Evolutionary conservation across 2,888 invertebrate genomes (phyloP).

Genomic region (Beris chalybata): DNA sequence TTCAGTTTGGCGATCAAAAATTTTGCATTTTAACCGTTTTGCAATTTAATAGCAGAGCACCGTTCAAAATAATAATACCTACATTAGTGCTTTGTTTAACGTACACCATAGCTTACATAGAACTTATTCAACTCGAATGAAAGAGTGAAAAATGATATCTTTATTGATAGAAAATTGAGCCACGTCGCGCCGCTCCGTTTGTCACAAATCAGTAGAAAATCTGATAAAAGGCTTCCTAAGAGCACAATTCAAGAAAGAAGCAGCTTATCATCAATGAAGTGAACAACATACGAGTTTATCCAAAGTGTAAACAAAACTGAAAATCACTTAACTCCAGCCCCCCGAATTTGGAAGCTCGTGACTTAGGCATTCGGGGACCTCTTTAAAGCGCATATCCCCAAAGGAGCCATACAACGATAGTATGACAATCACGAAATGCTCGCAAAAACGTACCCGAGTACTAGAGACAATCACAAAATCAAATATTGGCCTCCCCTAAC

Average conservation of each 20-base stretch:
- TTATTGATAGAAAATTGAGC: background rate
- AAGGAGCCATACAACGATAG: conserved; percentile 13
- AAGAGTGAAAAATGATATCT: conserved; percentile 5
- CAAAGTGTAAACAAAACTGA: conserved; percentile 21
- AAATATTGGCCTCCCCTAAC: conserved; percentile 35
- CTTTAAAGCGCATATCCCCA: conserved; percentile 13
- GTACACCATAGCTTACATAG: no score
- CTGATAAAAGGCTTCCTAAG: conserved; percentile 19
- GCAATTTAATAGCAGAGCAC: no score
- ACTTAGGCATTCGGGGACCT: conserved; percentile 11
- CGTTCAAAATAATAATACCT: no score
- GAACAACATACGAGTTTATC: conserved; percentile 15
- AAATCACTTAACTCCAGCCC: conserved; percentile 23
- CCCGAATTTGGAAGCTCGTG: conserved; percentile 8
- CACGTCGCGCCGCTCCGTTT: background rate
- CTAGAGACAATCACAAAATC: conserved; percentile 35
- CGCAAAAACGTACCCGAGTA: conserved; percentile 2
- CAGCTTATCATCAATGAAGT: conserved; percentile 21
- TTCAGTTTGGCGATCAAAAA: no score
- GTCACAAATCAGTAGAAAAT: conserved; percentile 3
- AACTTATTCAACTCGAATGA: no score
- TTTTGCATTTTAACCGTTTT: no score
- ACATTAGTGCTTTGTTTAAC: no score
- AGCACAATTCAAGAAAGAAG: conserved; percentile 13
- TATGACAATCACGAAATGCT: conserved; percentile 19